Percentiles rank a stretch among this genome's conserved stretches.
phyloP scores from a whole-genome alignment of 2,113 vertebrate species.

The Nibea coibor region DNA sequence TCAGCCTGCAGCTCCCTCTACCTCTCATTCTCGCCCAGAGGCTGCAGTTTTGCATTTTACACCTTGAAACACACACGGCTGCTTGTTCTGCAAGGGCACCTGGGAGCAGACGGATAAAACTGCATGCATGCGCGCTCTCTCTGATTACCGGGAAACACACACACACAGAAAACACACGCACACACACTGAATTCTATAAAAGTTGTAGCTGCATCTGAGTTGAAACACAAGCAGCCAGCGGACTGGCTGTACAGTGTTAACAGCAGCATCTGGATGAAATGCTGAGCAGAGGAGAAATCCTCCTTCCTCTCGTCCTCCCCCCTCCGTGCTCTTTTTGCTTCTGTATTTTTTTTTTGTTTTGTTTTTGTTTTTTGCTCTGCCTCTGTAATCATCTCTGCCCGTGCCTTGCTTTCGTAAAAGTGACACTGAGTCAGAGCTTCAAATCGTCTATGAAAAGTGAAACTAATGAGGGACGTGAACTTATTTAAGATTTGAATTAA shows the following conservation, averaged over 20 bases:
- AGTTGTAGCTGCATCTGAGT: conserved; percentile 19
- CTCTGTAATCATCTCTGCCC: conserved; percentile 18
- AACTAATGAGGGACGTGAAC: neutral
- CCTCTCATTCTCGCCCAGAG: neutral
- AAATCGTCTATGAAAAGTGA: neutral
- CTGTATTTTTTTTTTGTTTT: neutral
- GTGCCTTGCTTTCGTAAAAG: neutral
- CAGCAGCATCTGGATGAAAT: conserved; percentile 40
- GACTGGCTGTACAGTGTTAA: neutral
- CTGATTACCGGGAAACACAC: neutral
- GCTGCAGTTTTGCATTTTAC: conserved; percentile 2
- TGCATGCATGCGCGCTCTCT: neutral
- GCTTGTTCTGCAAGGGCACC: neutral
- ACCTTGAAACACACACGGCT: neutral
- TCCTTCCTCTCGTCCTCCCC: neutral
- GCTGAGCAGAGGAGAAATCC: conserved; percentile 6
- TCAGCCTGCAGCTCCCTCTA: neutral
- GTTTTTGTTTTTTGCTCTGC: neutral
- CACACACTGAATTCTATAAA: neutral
- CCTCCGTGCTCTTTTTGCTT: neutral
- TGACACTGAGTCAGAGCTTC: neutral
- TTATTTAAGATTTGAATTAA: neutral
- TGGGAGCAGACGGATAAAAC: neutral
- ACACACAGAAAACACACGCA: neutral
- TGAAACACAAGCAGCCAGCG: conserved; percentile 4